Base-by-base conservation (phyloP, 2,888 invertebrate species). In the Oscheius sp. region DNA sequence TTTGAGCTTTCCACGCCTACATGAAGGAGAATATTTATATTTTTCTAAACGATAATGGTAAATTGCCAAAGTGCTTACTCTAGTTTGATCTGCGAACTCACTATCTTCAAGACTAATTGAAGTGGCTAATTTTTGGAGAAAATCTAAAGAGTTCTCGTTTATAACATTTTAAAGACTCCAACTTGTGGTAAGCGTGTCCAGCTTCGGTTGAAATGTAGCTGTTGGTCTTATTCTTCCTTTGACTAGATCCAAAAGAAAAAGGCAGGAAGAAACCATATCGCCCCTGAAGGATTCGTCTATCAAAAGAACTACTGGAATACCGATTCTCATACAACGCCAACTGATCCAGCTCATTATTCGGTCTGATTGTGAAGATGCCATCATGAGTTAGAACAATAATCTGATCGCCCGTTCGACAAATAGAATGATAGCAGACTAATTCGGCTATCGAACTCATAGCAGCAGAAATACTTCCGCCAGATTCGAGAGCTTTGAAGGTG, bases 391-490 rank as follows among this genome's bases (percentile, higher is more conserved):
- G 53, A 2, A 82, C n/a, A 23, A 31, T 17, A 6, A 69, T 20
- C 33, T 25, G 23, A 12, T 34, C 50, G 34, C 17, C 31, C 4
- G 12, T n/a, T n/a, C 64, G 73, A 8, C 52, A 69, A 6, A 80
- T 67, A 3, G 82, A 79, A 45, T 81, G 82, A 57, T 79, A 82
- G 55, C 83, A 83, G 0, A 76, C 79, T n/a, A 68, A 69, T 76
- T 63, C 85, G 75, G 81, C 79, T 33, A 80, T 39, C 66, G 87
- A 87, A 85, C 90, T 90, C 90, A 93, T 90, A 12, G 93, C 93
- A 87, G 91, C 90, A 86, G 91, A 92, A 72, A 92, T 97, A 86
- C 95, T 94, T 0, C 96, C 96, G 5, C 97, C 97, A 0, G 96
- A 96, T 72, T 95, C 95, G 45, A 96, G 89, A 0, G 93, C 96